These are phyloP conservation scores for zebrafish (Danio rerio) DNA, from an alignment of 2,113 vertebrate species.

Conservation along the genomic window DNA sequence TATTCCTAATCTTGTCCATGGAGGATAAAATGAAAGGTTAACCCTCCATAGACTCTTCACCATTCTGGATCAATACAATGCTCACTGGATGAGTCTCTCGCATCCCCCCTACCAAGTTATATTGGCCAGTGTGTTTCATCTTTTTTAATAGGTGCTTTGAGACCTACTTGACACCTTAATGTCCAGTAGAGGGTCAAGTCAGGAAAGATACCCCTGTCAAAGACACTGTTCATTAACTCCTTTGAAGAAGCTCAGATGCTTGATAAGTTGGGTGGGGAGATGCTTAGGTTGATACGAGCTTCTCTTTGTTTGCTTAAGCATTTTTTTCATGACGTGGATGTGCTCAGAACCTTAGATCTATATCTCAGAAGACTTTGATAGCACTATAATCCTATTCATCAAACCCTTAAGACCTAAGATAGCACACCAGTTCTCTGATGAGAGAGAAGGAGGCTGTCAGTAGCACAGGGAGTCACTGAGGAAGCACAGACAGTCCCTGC, in stretches of 20 bases:
- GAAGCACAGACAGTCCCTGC: conserved; percentile 47
- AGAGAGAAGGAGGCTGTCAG: conserved; percentile 7
- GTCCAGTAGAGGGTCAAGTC: conserved; percentile 64
- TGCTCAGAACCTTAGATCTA: not conserved
- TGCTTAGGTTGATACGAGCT: not conserved
- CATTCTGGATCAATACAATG: conserved; percentile 62
- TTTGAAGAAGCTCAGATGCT: conserved; percentile 5
- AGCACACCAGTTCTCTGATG: conserved; percentile 16
- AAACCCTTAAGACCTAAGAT: conserved; percentile 5
- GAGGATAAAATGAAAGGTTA: conserved; percentile 64
- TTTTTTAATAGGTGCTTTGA: conserved; percentile 68
- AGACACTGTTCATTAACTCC: conserved; percentile 24
- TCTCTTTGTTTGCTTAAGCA: not conserved
- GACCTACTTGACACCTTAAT: conserved; percentile 60
- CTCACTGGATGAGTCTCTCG: conserved; percentile 49
- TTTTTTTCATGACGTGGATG: not conserved
- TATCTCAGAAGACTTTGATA: not conserved
- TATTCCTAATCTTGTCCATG: conserved; percentile 67
- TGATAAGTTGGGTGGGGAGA: not conserved
- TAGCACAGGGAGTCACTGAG: conserved; percentile 25
- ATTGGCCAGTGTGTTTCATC: conserved; percentile 55
- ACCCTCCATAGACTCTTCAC: conserved; percentile 54
- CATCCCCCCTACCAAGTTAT: conserved; percentile 48
- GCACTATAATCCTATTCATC: not conserved
- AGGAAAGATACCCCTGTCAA: conserved; percentile 30